Evolutionary conservation across 2,888 invertebrate genomes (phyloP), one percentile per base, ranked within the genome.

Genomic region (Biston betularia): DNA sequence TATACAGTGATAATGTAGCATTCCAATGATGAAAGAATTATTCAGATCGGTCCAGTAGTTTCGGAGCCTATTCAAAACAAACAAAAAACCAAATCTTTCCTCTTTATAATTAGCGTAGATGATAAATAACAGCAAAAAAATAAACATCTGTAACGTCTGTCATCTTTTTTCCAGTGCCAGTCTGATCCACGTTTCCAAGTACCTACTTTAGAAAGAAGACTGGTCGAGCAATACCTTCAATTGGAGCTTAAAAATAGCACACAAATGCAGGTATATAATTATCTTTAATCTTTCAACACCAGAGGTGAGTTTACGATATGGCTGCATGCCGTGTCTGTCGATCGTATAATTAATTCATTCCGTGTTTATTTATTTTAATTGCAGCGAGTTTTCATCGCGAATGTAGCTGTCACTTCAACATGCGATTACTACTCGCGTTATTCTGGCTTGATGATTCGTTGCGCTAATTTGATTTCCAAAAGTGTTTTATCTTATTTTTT

Each of bases 271-370:
- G 63, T 59, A 60, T 59, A 60, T 53, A 59, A 34, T 53, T 57
- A 45, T 12, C 15, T 38, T 42, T 44, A 48, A 70, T 68, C 70
- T 56, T 66, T 72, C 72, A 55, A 60, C 68, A 63, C 61, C 57
- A 34, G 58, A 48, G 46, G 33, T 46, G 44, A 63, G 67, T 70
- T 70, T 69, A 68, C 58, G 69, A 62, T 69, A 69, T 73, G 68
- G 48, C 73, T 70, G 46, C 71, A 64, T 71, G 71, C 68, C 72
- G 65, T 72, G 71, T 70, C 61, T 53, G 65, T 68, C 68, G 62
- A 61, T 68, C 66, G 57, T 70, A 68, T 65, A 68, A 72, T 69
- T 65, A 72, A 70, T 69, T 71, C 62, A 58, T 61, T 53, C 45
- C 48, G 42, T 60, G 61, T 65, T 59, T 67, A 66, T 71, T 70